phyloP scores from a whole-genome alignment of 2,113 vertebrate genomes.

The Xiphias gladius region DNA sequence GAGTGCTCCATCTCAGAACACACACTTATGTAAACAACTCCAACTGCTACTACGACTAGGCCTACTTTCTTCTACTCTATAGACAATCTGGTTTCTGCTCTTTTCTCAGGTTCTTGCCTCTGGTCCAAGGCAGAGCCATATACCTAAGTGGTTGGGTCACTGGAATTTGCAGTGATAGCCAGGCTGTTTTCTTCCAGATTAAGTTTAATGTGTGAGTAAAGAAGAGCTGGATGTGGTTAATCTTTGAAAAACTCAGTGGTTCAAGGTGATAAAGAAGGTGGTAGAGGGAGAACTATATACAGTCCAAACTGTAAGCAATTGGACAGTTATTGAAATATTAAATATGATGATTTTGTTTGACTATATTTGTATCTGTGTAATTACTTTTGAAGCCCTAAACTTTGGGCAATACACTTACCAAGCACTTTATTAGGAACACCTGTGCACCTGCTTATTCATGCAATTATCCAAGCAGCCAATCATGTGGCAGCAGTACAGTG shows the following conservation, averaged over 20 bases:
- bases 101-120: too few relatives aligned
- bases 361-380: too few relatives aligned
- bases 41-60: background rate
- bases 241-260: constrained; percentile 6
- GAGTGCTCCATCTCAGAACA: constrained; percentile 41
- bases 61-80: background rate
- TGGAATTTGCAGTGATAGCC: too few relatives aligned
- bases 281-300: too few relatives aligned
- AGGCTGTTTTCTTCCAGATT: background rate
- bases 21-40: background rate
- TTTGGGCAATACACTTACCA: too few relatives aligned
- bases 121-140: background rate
- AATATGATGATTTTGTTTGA: background rate
- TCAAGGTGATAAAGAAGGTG: background rate
- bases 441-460: background rate
- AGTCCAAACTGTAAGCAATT: too few relatives aligned
- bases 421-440: too few relatives aligned
- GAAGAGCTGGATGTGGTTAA: constrained; percentile 32
- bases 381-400: too few relatives aligned
- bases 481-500: background rate
- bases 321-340: background rate
- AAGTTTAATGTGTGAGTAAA: constrained; percentile 47
- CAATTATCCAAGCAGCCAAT: background rate
- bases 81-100: background rate
- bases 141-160: background rate